A percentile compares a stretch with the other conserved stretches of the same genome.
phyloP scores from a whole-genome alignment of 2,113 vertebrate species.

The Hyaena hyaena region DNA sequence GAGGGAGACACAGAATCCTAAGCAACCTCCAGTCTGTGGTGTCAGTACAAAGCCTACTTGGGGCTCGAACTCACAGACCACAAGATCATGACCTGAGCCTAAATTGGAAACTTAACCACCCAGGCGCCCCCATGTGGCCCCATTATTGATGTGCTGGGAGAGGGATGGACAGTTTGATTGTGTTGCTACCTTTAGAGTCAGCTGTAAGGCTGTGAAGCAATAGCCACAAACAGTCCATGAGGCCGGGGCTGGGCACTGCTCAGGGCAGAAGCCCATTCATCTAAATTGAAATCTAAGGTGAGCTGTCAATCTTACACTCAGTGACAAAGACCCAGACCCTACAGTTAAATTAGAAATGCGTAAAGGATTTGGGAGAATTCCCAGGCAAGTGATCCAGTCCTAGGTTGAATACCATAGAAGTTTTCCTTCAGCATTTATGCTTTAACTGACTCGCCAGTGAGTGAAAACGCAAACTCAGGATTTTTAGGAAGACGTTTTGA shows the following conservation, averaged over 20 bases:
- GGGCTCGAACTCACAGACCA: too few relatives aligned
- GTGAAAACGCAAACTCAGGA: neutral
- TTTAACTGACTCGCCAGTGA: neutral
- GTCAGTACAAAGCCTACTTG: too few relatives aligned
- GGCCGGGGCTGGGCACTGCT: neutral
- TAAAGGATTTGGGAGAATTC: neutral
- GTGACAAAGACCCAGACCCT: neutral
- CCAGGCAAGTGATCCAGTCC: neutral
- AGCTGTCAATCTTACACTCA: neutral
- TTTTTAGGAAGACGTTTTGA: neutral
- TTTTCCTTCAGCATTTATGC: constrained; percentile 14
- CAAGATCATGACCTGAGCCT: too few relatives aligned
- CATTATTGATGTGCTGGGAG: neutral
- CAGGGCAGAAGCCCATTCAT: neutral
- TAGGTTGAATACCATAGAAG: neutral
- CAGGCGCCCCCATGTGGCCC: neutral
- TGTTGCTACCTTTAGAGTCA: neutral
- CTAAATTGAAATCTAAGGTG: constrained; percentile 41
- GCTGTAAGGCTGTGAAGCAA: neutral
- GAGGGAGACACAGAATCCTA: too few relatives aligned
- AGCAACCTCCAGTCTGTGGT: too few relatives aligned
- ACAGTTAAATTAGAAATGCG: neutral
- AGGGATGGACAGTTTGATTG: neutral
- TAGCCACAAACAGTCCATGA: neutral
- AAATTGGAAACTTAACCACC: too few relatives aligned